Conservation (phyloP, 1,140 invertebrate species). For the Anadara kagoshimensis region DNA sequence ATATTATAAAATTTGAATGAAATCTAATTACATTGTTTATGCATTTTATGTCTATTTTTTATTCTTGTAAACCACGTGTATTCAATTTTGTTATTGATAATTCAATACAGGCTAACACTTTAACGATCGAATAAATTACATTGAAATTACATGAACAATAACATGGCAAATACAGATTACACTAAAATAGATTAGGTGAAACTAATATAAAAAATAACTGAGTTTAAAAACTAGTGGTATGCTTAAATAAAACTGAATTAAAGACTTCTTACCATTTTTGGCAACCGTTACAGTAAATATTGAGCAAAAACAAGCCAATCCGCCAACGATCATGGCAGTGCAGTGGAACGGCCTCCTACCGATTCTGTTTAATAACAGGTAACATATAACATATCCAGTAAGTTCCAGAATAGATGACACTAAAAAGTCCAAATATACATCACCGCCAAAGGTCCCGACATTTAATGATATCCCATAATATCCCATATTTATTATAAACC, state of each 20-base stretch:
- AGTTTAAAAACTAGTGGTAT: too few species aligned
- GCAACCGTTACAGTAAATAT: constrained; percentile 12
- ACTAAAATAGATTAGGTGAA: too few species aligned
- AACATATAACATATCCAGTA: constrained; percentile 78
- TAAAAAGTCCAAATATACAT: constrained; percentile 59
- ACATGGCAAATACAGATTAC: too few species aligned
- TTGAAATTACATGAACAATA: too few species aligned
- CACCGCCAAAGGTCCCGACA: constrained; percentile 40
- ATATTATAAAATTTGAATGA: too few species aligned
- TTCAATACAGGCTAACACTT: too few species aligned
- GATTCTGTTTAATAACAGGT: constrained; percentile 36
- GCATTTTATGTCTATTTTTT: too few species aligned
- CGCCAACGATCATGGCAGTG: constrained; percentile 24
- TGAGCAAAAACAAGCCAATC: constrained; percentile 29
- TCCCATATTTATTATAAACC: constrained; percentile 81
- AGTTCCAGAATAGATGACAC: constrained; percentile 81
- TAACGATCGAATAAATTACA: too few species aligned
- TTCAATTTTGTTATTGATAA: too few species aligned
- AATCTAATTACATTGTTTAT: too few species aligned
- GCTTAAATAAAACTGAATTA: background rate
- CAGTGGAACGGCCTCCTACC: constrained; percentile 31
- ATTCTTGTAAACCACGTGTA: too few species aligned
- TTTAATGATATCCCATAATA: constrained; percentile 79
- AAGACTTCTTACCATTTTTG: background rate
- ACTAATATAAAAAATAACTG: too few species aligned